Conservation (phyloP, 2,797 vertebrate genomes). For the Pyrrhura leucotis region DNA sequence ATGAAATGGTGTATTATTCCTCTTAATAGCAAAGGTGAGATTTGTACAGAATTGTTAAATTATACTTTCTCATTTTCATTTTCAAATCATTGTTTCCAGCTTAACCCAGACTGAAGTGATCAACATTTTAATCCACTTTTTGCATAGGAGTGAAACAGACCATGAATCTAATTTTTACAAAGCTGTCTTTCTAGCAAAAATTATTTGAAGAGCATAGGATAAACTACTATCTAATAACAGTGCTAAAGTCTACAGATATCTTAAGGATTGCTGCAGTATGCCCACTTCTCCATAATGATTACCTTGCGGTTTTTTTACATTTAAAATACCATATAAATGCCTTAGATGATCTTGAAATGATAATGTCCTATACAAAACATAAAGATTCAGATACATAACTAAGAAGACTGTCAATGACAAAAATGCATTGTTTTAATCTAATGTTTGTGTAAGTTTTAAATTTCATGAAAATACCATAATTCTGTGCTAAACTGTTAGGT, state of each 20-base stretch:
- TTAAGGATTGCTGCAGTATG: too few species aligned
- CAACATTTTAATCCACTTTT: constrained; percentile 73
- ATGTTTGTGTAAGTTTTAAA: neutral
- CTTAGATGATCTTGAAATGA: neutral
- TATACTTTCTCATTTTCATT: constrained; percentile 62
- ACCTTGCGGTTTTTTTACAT: too few species aligned
- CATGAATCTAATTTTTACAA: constrained; percentile 72
- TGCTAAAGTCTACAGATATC: neutral
- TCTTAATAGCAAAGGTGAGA: constrained; percentile 50
- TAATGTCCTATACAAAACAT: neutral
- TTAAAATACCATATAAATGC: neutral
- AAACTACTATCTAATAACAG: neutral
- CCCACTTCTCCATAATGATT: too few species aligned
- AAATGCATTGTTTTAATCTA: neutral
- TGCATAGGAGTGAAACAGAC: constrained; percentile 59
- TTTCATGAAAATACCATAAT: neutral
- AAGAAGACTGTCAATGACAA: neutral
- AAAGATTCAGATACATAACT: neutral
- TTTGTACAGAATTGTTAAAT: constrained; percentile 63
- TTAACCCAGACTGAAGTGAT: constrained; percentile 63
- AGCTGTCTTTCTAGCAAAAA: constrained; percentile 39
- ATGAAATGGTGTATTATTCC: constrained; percentile 63
- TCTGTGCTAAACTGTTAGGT: neutral
- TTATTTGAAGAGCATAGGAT: constrained; percentile 29
- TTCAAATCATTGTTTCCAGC: constrained; percentile 61